Evolutionary conservation across 2,888 invertebrate species (phyloP), one percentile per base, ranked within the genome.

Genomic region (Terebella lapidaria): DNA sequence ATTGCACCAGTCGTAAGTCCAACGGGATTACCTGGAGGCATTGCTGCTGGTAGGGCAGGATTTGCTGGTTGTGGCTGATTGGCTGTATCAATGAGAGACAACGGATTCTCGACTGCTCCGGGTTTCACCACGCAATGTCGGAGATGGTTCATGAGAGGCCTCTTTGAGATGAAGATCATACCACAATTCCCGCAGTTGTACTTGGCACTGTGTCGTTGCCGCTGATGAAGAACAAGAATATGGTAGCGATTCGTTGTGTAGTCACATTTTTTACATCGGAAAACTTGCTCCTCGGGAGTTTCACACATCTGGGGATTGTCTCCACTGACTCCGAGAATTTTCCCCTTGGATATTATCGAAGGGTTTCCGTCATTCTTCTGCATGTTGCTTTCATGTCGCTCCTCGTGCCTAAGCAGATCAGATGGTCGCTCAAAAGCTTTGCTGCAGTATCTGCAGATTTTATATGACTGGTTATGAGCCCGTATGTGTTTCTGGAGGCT

Each of bases 401-500:
- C 60, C 49, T 63, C 60, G 22, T 63, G 63, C 1, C 63, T 55
- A 2, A 54, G 56, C 3, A 60, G 58, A 27, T 63, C 63, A 1
- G 60, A 61, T 1, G 58, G 58, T 10, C 61, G 24, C 53, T 63
- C 63, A 20, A 63, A 63, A 0, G 63, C 63, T 30, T 59, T 60
- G 18, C 30, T 28, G n/a, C 63, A 63, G 54, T 58, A 61, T 10
- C 47, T 46, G 35, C 63, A 63, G 24, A 54, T 59, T 30, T 61
- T 60, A 24, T 49, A 53, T 25, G 51, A 28, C 35, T 42, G 46
- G 22, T 30, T 46, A 46, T 63, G 63, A 1, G 63, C 63, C 15
- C 46, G 49, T 56, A 49, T 46, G 30, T 63, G 63, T 29, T 58
- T 60, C 30, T 60, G 28, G 3, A 63, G 49, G 2, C 51, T 45